Evolutionary conservation across 2,888 invertebrate species (phyloP).

Genomic region (Agrochola circellaris): DNA sequence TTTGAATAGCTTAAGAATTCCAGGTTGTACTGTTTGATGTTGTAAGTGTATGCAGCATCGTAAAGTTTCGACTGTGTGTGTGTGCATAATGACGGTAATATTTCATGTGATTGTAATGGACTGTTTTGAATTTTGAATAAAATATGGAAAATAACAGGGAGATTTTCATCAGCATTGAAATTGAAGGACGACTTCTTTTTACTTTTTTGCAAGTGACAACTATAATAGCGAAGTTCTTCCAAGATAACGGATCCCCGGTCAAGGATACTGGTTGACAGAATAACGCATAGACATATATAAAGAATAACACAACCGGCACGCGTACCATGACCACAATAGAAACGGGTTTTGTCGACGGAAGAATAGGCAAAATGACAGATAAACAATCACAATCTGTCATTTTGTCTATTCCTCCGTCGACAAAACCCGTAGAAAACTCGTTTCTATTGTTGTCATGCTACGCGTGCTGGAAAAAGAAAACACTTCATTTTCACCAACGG

Average conservation of each 20-base stretch:
- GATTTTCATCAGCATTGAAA: slow-evolving; percentile 1
- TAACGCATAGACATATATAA: too few species aligned
- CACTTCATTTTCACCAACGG: background rate
- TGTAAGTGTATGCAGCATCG: slow-evolving; percentile 51
- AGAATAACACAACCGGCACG: background rate
- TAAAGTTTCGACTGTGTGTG: slow-evolving; percentile 47
- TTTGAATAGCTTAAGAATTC: slow-evolving; percentile 63
- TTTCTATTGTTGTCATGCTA: too few species aligned
- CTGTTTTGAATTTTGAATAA: slow-evolving; percentile 25
- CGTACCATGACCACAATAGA: too few species aligned
- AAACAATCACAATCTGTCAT: too few species aligned
- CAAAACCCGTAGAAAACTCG: too few species aligned
- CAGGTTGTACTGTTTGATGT: slow-evolving; percentile 56
- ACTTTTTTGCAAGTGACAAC: background rate
- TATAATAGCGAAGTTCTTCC: background rate
- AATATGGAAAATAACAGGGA: slow-evolving; percentile 9
- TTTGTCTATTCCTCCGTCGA: too few species aligned
- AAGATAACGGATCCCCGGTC: too few species aligned
- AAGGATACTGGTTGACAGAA: background rate
- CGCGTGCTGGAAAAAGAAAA: background rate
- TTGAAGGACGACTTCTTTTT: background rate
- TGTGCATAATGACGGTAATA: slow-evolving; percentile 40
- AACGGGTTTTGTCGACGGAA: too few species aligned
- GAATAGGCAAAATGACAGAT: too few species aligned
- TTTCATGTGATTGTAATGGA: slow-evolving; percentile 51